Evolutionary conservation across 2,888 invertebrate genomes (phyloP).

Genomic region (Drosophila rubida): DNA sequence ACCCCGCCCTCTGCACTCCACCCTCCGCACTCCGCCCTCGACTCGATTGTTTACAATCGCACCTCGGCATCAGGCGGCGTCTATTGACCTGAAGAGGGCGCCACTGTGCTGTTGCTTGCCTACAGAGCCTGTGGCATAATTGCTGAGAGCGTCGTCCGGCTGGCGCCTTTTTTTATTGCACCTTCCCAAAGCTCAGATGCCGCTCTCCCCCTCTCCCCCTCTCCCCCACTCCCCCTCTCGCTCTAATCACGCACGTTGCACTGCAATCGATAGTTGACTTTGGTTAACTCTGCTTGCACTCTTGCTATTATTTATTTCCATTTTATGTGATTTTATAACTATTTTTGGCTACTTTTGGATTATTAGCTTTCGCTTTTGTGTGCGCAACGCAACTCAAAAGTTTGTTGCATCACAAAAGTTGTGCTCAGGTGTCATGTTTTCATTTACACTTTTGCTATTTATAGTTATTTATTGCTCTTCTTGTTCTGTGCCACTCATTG

Average conservation of each 20-base stretch:
- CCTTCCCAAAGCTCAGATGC: slow-evolving; percentile 19
- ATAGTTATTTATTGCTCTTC: slow-evolving; percentile 14
- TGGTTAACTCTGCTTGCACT: too few relatives aligned
- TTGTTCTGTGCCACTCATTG: background rate
- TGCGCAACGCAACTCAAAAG: slow-evolving; percentile 49
- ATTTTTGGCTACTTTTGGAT: background rate
- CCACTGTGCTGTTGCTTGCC: slow-evolving; percentile 39
- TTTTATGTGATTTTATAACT: background rate
- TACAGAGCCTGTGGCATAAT: slow-evolving; percentile 58
- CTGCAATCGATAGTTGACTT: too few relatives aligned
- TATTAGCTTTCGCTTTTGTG: background rate
- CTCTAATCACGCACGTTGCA: background rate
- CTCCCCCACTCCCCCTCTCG: background rate
- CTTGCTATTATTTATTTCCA: background rate
- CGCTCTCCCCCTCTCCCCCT: background rate
- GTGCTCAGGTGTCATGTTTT: slow-evolving; percentile 74
- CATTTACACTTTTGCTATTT: slow-evolving; percentile 65
- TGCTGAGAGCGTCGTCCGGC: slow-evolving; percentile 60
- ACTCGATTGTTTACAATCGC: slow-evolving; percentile 77
- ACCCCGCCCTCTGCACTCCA: too few relatives aligned
- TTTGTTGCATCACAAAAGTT: slow-evolving; percentile 65
- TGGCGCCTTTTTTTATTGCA: slow-evolving; percentile 64
- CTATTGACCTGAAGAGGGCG: slow-evolving; percentile 83
- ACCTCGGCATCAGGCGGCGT: slow-evolving; percentile 71
- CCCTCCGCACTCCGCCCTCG: too few relatives aligned